Conservation (phyloP, 2,888 invertebrate genomes). For the Acronicta leporina region DNA sequence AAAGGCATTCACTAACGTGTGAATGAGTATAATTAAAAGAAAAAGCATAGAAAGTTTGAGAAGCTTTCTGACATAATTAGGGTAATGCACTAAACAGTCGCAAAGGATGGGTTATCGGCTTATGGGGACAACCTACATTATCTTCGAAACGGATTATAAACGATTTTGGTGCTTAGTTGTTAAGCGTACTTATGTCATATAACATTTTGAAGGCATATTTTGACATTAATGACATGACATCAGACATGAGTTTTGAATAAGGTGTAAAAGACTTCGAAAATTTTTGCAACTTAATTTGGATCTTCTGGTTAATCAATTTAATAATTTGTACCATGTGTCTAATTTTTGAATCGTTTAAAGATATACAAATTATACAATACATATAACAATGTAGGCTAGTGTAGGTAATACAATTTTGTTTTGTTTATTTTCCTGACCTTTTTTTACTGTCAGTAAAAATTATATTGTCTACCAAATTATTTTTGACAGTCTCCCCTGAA, state of each 20-base stretch:
- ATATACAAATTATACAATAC: too few species aligned
- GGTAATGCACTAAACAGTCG: conserved; percentile 40
- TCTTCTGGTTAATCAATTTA: too few species aligned
- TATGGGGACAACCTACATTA: conserved; percentile 43
- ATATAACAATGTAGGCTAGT: too few species aligned
- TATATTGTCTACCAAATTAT: neutral
- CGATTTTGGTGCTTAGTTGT: conserved; percentile 36
- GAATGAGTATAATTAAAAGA: conserved; percentile 59
- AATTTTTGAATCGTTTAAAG: too few species aligned
- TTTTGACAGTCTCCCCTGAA: conserved; percentile 11
- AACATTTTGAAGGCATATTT: conserved; percentile 19
- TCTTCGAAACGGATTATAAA: conserved; percentile 48
- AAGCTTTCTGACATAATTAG: conserved; percentile 41
- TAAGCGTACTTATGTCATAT: conserved; percentile 43
- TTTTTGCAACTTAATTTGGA: too few species aligned
- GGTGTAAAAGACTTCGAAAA: too few species aligned
- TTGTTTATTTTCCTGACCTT: conserved; percentile 23
- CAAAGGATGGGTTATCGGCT: conserved; percentile 47
- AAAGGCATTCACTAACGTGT: conserved; percentile 51
- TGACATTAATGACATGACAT: conserved; percentile 12
- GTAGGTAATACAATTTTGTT: neutral
- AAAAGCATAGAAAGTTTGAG: conserved; percentile 56
- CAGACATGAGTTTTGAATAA: neutral
- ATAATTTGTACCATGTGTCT: too few species aligned
- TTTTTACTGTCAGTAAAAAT: conserved; percentile 11